Conservation (phyloP, 2,888 invertebrate genomes). For the Drosophila anceps region DNA sequence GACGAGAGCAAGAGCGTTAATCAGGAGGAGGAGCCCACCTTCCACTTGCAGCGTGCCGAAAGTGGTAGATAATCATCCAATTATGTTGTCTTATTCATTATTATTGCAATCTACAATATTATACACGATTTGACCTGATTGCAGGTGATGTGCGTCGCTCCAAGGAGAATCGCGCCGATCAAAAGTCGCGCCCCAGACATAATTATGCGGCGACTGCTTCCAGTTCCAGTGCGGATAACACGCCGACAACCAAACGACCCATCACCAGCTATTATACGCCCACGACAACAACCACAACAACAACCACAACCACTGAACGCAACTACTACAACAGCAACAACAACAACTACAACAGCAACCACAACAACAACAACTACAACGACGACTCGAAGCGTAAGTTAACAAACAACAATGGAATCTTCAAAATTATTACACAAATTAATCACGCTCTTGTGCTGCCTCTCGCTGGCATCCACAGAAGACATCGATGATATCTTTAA, state of each 20-base stretch:
- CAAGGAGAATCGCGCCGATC: conserved; percentile 83
- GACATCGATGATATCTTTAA: conserved; percentile 88
- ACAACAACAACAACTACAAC: conserved; percentile 71
- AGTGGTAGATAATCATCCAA: conserved; percentile 85
- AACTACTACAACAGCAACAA: conserved; percentile 65
- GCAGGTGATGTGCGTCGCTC: conserved; percentile 83
- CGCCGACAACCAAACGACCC: conserved; percentile 77
- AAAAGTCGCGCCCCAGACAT: conserved; percentile 82
- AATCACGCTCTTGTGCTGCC: conserved; percentile 66
- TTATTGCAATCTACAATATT: conserved; percentile 1
- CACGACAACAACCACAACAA: conserved; percentile 70
- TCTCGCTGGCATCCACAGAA: conserved; percentile 68
- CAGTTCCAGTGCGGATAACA: conserved; percentile 60
- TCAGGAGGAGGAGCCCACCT: conserved; percentile 91
- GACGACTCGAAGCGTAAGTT: conserved; percentile 84
- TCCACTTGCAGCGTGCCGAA: conserved; percentile 90
- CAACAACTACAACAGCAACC: conserved; percentile 62
- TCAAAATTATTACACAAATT: conserved; percentile 64
- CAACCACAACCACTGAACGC: conserved; percentile 73
- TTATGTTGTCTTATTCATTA: conserved; percentile 33
- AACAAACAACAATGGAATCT: conserved; percentile 62
- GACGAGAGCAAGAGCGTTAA: conserved; percentile 86
- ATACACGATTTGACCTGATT: conserved; percentile 36
- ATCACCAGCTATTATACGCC: conserved; percentile 83
- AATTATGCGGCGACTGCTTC: conserved; percentile 64